Base-by-base conservation (phyloP, 2,888 invertebrate species). In the Hofmannophila pseudospretella region DNA sequence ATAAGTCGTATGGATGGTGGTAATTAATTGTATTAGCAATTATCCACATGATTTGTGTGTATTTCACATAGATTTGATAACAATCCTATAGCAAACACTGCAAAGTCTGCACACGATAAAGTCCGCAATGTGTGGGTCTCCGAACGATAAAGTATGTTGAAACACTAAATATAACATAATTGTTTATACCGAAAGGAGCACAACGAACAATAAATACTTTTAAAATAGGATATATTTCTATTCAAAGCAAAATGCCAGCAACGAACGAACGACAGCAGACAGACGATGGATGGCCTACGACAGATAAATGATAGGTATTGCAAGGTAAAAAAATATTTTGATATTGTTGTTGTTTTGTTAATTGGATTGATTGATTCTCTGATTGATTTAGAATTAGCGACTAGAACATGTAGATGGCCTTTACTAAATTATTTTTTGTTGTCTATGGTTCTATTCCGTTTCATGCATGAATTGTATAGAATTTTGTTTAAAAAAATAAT, bases 41-140 rank as follows among this genome's bases (percentile, higher is more conserved):
- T 67, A 67, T 69, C 68, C 67, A 62, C 81, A 82, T 80, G 65
- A 72, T 81, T 72, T 54, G 57, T 55, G 49, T 54, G 41, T 58
- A 63, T 65, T 68, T 55, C 53, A 56, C 51, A 54, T 59, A 58
- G 62, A 72, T 67, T 72, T 80, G 74, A 72, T 81, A 80, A 71
- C 75, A 77, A 74, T 75, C 71, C 67, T 62, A 51, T 54, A 57
- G 54, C 59, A 67, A 66, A 67, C 68, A 69, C 63, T 58, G 53
- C 49, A 55, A 50, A 53, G 56, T 59, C 49, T 55, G 51, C 53
- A 49, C 45, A 48, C 44, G 46, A 54, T 47, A 58, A 46, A 51
- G 42, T 42, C 44, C 40, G 40, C 32, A 46, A 36, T 34, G 42
- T 45, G 38, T 28, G 27, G 30, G 38, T 37, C 34, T 14, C 25